Base-by-base conservation (phyloP, 2,888 invertebrate genomes). In the Leptopterna dolabrata region DNA sequence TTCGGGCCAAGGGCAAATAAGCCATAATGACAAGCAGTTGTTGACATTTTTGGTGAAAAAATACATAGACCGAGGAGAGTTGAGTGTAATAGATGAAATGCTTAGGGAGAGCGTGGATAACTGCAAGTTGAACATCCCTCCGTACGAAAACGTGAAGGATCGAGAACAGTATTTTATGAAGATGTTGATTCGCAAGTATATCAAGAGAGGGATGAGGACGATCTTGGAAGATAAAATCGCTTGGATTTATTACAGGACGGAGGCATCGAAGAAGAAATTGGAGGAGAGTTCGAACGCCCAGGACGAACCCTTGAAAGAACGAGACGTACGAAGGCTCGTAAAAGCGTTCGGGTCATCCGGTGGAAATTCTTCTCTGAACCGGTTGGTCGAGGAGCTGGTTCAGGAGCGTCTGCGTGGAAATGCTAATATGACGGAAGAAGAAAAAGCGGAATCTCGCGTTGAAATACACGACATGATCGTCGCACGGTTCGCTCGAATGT, bases 191-290 rank as follows among this genome's bases (percentile, higher is more conserved):
- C 16, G 14, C 16, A 47, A 55, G n/a, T 81, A 51, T 51, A 51
- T 81, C 16, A 81, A 55, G 36, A 24, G 81, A 11, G 81, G 81
- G 7, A 81, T 81, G 81, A 51, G 81, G 16, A 16, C 27, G 11
- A 16, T 27, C 7, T 24, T 81, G 41, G 81, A 81, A 55, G 81
- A 81, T 19, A 51, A 29, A 55, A 81, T 81, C 7, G 81, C 81
- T 16, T 30, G 30, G 55, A 81, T 81, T 81, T 81, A 81, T 29
- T 81, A 81, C 19, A n/a, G 55, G 29, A 16, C 24, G 24, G 30
- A 55, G 16, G 81, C 55, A 3, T 24, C 24, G 9, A 63, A 63
- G 63, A 27, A 27, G 0, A 9, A 24, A 63, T 63, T 24, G 0
- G 24, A 63, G 24, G 63, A 63, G 63, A 63, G 24, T 27, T 16